Percentiles rank a stretch among this genome's conserved stretches.
Evolutionary conservation across 2,888 invertebrate genomes (phyloP).

Genomic region (Panopea generosa): DNA sequence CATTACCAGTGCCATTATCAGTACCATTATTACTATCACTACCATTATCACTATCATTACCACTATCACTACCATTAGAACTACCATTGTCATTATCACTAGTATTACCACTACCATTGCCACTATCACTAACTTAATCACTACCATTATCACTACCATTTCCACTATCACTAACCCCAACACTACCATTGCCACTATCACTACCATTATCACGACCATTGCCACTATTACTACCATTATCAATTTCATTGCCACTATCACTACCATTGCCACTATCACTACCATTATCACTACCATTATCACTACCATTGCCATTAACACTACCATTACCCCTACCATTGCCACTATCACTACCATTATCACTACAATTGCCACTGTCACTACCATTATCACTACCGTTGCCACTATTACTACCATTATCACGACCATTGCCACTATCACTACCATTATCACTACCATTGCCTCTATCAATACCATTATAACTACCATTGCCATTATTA

Average conservation of each 20-base stretch:
- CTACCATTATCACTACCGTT: slow-evolving; percentile 7
- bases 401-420: not conserved
- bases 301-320: not conserved
- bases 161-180: not conserved
- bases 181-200: not conserved
- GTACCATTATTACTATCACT: not conserved
- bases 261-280: slow-evolving; percentile 1
- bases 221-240: not conserved
- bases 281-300: not conserved
- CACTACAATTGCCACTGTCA: slow-evolving; percentile 6
- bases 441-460: slow-evolving; percentile 5
- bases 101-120: not conserved
- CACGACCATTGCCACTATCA: not conserved
- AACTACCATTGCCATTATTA: slow-evolving; percentile 1
- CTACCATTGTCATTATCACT: not conserved
- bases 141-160: not conserved
- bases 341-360: slow-evolving; percentile 1
- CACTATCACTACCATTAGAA: not conserved
- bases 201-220: not conserved
- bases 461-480: not conserved
- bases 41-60: not conserved
- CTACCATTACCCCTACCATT: slow-evolving; percentile 8
- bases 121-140: not conserved
- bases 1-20: too few species aligned
- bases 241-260: not conserved